Conservation (phyloP, 2,113 vertebrate genomes). For the Nibea coibor region DNA sequence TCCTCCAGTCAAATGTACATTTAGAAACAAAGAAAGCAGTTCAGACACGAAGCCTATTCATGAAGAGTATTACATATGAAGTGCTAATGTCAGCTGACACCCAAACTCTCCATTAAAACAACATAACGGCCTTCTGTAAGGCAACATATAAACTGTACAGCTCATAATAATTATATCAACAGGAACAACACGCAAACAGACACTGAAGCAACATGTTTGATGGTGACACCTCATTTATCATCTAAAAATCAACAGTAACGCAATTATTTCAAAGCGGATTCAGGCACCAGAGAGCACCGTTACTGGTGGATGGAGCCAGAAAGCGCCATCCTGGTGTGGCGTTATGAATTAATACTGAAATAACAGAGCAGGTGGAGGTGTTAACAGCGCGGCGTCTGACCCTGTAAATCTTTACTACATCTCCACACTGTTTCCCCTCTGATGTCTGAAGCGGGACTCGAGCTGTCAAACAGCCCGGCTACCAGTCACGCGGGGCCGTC, state of each 20-base stretch:
- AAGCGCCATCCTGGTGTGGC: neutral
- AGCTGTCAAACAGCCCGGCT: slow-evolving; percentile 39
- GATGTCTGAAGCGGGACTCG: slow-evolving; percentile 26
- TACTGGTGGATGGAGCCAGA: neutral
- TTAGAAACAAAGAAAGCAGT: neutral
- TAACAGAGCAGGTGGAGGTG: neutral
- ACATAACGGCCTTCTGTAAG: neutral
- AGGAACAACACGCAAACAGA: too few relatives aligned
- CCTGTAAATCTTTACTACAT: slow-evolving; percentile 22
- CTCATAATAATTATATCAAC: neutral
- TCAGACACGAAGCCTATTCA: neutral
- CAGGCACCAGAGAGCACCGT: neutral
- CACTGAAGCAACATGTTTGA: neutral
- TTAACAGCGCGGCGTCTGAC: neutral
- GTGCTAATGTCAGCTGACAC: neutral
- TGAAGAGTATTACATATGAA: slow-evolving; percentile 1
- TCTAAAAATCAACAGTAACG: neutral
- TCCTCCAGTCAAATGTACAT: neutral
- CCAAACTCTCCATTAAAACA: neutral
- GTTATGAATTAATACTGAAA: neutral
- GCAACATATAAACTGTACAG: neutral
- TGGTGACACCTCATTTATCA: neutral
- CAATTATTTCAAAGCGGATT: neutral
- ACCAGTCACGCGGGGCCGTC: slow-evolving; percentile 16
- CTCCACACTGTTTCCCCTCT: neutral